Evolutionary conservation across 1,140 invertebrate species (phyloP).

Genomic region (Sycophila sp.): DNA sequence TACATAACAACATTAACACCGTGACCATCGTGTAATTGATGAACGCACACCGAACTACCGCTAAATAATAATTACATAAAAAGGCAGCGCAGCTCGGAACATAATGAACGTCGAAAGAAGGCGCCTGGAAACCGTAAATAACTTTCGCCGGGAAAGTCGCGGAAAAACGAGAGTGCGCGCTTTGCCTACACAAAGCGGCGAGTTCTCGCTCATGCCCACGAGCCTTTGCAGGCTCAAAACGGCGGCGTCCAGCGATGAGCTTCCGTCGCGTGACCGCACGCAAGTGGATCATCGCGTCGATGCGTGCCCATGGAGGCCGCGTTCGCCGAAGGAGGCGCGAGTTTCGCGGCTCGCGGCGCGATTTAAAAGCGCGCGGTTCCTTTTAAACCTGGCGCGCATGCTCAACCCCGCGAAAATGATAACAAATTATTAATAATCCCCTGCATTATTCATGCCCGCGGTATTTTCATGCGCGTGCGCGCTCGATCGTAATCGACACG

Average conservation of each 20-base stretch:
- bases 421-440: background rate
- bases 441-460: constrained; percentile 16
- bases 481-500: constrained; percentile 1
- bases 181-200: background rate
- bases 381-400: background rate
- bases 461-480: background rate
- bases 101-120: too few relatives aligned
- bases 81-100: too few relatives aligned
- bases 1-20: too few relatives aligned
- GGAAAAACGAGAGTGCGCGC: constrained; percentile 13
- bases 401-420: background rate
- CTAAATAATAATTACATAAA: too few relatives aligned
- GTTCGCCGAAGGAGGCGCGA: background rate
- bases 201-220: background rate
- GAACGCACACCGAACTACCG: too few relatives aligned
- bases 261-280: background rate
- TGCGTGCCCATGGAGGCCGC: background rate
- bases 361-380: background rate
- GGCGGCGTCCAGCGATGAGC: too few relatives aligned
- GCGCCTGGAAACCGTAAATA: too few relatives aligned
- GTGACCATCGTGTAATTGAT: too few relatives aligned
- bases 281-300: background rate
- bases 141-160: background rate
- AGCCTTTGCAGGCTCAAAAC: background rate
- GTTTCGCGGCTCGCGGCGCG: background rate